These are phyloP conservation scores for Lobophora halterata DNA, from an alignment of 2,888 invertebrate genomes.

Conservation along the genomic window DNA sequence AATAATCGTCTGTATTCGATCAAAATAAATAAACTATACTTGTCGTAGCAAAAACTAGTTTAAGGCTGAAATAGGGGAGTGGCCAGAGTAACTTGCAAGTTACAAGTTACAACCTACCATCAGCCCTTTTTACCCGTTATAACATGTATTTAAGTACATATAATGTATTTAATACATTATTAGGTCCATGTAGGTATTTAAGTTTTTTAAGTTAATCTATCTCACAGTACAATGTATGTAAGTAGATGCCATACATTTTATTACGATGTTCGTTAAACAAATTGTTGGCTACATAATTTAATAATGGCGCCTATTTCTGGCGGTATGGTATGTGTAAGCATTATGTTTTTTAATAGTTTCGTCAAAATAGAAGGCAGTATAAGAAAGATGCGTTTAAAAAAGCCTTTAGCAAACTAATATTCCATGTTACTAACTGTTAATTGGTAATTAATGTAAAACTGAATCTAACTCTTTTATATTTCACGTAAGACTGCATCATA, in stretches of 20 bases:
- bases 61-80: conserved; percentile 12
- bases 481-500: no score
- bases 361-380: conserved; percentile 15
- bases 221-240: background rate
- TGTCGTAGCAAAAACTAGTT: conserved; percentile 17
- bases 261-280: conserved; percentile 8
- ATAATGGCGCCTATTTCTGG: conserved; percentile 9
- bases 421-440: background rate
- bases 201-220: conserved; percentile 11
- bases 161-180: conserved; percentile 1
- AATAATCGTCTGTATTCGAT: conserved; percentile 8
- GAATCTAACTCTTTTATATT: no score
- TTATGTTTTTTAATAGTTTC: conserved; percentile 17
- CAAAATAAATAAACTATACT: conserved; percentile 5
- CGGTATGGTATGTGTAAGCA: conserved; percentile 4
- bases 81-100: background rate
- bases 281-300: conserved; percentile 4
- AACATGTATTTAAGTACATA: background rate
- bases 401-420: no score
- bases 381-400: no score
- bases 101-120: conserved; percentile 5
- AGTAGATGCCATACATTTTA: background rate
- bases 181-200: conserved; percentile 6
- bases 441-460: no score
- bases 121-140: conserved; percentile 12